phyloP scores from a whole-genome alignment of 2,113 vertebrate genomes.

The Illadopsis cleaveri region DNA sequence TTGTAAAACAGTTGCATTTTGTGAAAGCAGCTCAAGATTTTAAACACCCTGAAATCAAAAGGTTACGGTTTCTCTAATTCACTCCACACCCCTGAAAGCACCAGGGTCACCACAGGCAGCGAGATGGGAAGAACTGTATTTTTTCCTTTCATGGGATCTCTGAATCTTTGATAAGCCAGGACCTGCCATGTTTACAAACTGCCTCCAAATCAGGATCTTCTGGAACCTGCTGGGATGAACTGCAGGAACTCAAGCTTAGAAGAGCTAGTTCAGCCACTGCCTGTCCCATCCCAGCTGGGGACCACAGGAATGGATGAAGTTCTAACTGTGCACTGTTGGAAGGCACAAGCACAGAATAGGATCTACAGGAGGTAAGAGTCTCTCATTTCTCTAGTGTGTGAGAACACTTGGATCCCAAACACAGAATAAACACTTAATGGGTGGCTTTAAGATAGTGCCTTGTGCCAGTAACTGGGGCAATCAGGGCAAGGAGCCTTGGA shows the following conservation, averaged over 20 bases:
- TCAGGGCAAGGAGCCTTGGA: not conserved
- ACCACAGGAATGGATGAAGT: not conserved
- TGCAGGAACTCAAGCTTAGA: not conserved
- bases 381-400: not conserved
- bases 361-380: not conserved
- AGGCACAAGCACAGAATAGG: not conserved
- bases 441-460: not conserved
- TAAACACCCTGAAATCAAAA: not conserved
- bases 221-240: not conserved
- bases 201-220: not conserved
- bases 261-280: not conserved
- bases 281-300: not conserved
- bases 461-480: not conserved
- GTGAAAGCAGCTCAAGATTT: not conserved
- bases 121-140: not conserved
- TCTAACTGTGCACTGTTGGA: not conserved
- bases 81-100: not conserved
- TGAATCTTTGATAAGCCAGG: not conserved
- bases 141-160: not conserved
- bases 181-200: not conserved
- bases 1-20: not conserved
- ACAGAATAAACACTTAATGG: not conserved
- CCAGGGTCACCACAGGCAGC: not conserved
- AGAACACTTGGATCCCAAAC: not conserved
- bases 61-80: not conserved